phyloP scores from a whole-genome alignment of 2,797 vertebrate genomes.

The Leontopithecus rosalia region DNA sequence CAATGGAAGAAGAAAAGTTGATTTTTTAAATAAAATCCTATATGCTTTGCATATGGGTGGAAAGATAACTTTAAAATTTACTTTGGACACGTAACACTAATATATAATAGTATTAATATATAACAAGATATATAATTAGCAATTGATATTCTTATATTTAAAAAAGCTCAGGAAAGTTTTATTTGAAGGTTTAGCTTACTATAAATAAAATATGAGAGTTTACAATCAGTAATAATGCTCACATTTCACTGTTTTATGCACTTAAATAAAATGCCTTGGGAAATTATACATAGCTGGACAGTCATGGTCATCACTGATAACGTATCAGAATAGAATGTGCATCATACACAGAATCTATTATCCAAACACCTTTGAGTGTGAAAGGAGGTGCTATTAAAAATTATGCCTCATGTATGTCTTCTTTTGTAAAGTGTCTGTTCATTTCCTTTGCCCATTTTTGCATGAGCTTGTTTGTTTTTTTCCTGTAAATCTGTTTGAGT shows the following conservation, averaged over 20 bases:
- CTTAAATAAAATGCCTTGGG: not conserved
- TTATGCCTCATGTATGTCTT: no score
- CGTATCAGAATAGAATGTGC: not conserved
- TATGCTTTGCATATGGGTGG: not conserved
- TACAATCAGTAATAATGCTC: not conserved
- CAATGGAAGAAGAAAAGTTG: not conserved
- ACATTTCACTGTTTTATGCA: slow-evolving; percentile 12
- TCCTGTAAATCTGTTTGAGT: no score
- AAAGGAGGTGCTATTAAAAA: not conserved
- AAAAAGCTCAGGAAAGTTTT: not conserved
- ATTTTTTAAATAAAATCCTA: slow-evolving; percentile 13
- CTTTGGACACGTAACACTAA: not conserved
- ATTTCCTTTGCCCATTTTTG: no score
- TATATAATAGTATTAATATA: not conserved
- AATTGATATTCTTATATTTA: not conserved
- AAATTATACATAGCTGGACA: not conserved
- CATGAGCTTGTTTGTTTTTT: no score
- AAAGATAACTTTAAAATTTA: not conserved
- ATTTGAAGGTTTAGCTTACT: not conserved
- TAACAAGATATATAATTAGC: not conserved
- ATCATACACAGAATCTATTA: not conserved
- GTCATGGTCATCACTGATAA: not conserved
- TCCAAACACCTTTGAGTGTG: not conserved
- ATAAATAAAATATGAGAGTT: slow-evolving; percentile 10
- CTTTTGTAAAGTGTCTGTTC: no score